Conservation (phyloP, 2,797 vertebrate genomes). For the Tapirus indicus region DNA sequence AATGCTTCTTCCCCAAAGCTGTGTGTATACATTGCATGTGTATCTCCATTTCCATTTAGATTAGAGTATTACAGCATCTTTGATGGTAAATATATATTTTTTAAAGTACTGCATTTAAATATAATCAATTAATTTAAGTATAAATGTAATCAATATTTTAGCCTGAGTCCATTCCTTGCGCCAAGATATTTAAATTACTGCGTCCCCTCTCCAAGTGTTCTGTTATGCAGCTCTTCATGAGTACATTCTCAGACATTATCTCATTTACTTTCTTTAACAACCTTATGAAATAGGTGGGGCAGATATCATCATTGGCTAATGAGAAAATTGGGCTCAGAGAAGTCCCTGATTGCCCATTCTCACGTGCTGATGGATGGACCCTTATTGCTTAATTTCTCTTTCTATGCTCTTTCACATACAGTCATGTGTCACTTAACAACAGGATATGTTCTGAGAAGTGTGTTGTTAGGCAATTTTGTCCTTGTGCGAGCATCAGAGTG, state of each 20-base stretch:
- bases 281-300: background rate
- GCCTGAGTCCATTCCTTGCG: background rate
- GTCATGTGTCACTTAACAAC: too few relatives aligned
- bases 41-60: conserved; percentile 70
- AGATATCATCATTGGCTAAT: background rate
- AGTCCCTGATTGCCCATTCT: background rate
- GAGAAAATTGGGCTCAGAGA: background rate
- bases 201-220: background rate
- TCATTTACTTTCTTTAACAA: background rate
- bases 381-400: background rate
- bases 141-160: conserved; percentile 3
- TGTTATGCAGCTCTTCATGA: background rate
- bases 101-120: conserved; percentile 50
- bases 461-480: too few relatives aligned
- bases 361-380: background rate
- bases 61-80: conserved; percentile 70
- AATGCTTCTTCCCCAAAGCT: conserved; percentile 69
- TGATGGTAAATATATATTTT: conserved; percentile 51
- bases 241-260: background rate
- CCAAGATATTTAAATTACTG: background rate
- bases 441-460: too few relatives aligned
- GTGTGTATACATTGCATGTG: background rate
- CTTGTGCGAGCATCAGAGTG: too few relatives aligned
- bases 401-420: background rate
- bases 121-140: conserved; percentile 60